Conservation (phyloP, 2,888 invertebrate genomes). For the Smittia aterrima region DNA sequence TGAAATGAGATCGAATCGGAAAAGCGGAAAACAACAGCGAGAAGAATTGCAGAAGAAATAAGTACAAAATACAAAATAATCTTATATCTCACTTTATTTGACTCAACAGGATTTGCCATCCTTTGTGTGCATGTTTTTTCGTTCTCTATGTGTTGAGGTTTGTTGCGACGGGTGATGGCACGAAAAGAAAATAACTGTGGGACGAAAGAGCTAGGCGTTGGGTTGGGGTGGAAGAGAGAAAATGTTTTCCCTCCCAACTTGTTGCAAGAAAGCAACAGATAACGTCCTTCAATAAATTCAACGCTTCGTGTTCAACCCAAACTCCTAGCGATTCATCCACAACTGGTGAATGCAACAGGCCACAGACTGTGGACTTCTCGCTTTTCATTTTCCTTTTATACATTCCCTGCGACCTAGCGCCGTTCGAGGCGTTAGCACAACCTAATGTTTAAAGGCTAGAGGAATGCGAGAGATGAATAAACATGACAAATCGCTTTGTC, state of each 20-base stretch:
- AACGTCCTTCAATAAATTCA: conserved; percentile 1
- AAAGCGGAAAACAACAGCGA: conserved; percentile 5
- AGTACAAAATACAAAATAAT: conserved; percentile 13
- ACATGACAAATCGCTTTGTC: not conserved
- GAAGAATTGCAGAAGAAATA: not conserved
- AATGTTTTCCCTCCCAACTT: conserved; percentile 19
- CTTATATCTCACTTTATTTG: conserved; percentile 31
- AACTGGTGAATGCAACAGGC: not conserved
- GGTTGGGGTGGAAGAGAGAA: conserved; percentile 5
- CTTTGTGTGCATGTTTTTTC: conserved; percentile 18
- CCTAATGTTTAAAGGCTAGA: conserved; percentile 1
- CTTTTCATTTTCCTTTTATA: not conserved
- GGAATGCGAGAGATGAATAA: not conserved
- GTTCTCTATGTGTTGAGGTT: conserved; percentile 31
- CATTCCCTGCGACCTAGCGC: not conserved
- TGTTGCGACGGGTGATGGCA: conserved; percentile 30
- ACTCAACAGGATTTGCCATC: conserved; percentile 32
- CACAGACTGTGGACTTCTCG: not conserved
- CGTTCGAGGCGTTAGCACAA: not conserved
- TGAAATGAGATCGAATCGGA: not conserved
- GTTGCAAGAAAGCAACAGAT: conserved; percentile 38
- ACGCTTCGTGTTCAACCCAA: not conserved
- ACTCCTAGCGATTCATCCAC: not conserved
- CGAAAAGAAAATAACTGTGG: conserved; percentile 14
- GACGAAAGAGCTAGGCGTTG: not conserved